phyloP scores from a whole-genome alignment of 2,797 vertebrate genomes.

The Microchirus variegatus region DNA sequence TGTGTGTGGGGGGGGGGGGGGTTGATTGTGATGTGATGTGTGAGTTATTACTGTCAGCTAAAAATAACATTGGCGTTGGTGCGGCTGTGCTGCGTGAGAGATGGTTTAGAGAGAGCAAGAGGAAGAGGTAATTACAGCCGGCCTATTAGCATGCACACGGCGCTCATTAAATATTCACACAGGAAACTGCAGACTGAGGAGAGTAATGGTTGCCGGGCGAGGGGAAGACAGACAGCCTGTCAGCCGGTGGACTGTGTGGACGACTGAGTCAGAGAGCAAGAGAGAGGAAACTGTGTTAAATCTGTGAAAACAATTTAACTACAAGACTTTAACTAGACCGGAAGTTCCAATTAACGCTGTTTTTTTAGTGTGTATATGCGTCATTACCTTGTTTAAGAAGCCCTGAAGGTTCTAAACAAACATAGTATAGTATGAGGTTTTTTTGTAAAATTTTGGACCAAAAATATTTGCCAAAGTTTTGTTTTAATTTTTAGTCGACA shows the following conservation, averaged over 20 bases:
- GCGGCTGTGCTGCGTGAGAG: conserved; percentile 66
- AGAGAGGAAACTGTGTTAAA: background rate
- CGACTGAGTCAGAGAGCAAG: background rate
- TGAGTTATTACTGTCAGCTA: conserved; percentile 78
- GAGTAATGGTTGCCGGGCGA: conserved; percentile 60
- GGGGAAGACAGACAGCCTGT: conserved; percentile 57
- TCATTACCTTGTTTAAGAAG: too few species aligned
- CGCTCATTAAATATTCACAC: conserved; percentile 82
- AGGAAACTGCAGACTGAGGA: conserved; percentile 69
- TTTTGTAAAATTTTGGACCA: too few species aligned
- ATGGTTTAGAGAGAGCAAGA: conserved; percentile 44
- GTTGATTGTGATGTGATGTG: conserved; percentile 65
- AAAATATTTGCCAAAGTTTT: too few species aligned
- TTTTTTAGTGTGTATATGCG: too few species aligned
- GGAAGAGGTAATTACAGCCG: conserved; percentile 76
- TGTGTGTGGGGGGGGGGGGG: background rate
- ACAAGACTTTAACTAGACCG: too few species aligned
- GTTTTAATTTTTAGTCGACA: too few species aligned
- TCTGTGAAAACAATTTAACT: too few species aligned
- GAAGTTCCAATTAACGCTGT: too few species aligned
- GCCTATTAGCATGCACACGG: conserved; percentile 73
- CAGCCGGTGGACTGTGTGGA: conserved; percentile 50
- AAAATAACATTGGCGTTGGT: conserved; percentile 80
- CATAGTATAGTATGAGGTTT: too few species aligned
- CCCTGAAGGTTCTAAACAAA: too few species aligned